Conservation (phyloP, 35 echinoderm and acorn worm genomes). For the Holothuria glaberrima region DNA sequence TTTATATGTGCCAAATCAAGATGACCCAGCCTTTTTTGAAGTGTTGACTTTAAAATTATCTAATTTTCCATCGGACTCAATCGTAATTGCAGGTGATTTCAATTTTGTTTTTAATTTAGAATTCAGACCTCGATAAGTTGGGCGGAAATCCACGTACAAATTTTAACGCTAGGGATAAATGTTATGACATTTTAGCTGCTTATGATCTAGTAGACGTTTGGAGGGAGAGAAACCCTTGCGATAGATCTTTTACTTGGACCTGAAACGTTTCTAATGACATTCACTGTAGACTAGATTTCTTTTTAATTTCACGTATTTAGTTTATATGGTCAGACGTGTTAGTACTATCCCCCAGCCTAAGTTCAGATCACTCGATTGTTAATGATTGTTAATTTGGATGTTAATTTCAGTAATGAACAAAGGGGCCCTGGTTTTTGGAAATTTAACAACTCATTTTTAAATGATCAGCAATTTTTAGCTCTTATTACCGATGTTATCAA, state of each 20-base stretch:
- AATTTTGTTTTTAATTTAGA: constrained; percentile 15
- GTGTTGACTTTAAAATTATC: background rate
- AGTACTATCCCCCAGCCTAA: background rate
- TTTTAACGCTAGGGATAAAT: background rate
- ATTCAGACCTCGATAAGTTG: background rate
- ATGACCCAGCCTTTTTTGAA: constrained; percentile 13
- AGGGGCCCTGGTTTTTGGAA: background rate
- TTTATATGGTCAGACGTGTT: background rate
- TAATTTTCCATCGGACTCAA: background rate
- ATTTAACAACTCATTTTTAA: background rate
- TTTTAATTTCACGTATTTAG: background rate
- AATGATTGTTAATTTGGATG: background rate
- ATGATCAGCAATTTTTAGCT: background rate
- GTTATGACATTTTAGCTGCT: background rate
- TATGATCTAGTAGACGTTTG: background rate
- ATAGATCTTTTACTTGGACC: background rate
- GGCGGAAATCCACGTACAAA: background rate
- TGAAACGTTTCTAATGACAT: background rate
- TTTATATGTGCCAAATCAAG: background rate
- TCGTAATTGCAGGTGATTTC: background rate
- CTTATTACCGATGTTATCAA: background rate
- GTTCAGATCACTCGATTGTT: constrained; percentile 9
- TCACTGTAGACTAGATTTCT: constrained; percentile 5
- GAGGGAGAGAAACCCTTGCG: background rate
- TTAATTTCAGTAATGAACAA: background rate